Conservation (phyloP, 1,140 invertebrate genomes). For the Chymomyza costata region DNA sequence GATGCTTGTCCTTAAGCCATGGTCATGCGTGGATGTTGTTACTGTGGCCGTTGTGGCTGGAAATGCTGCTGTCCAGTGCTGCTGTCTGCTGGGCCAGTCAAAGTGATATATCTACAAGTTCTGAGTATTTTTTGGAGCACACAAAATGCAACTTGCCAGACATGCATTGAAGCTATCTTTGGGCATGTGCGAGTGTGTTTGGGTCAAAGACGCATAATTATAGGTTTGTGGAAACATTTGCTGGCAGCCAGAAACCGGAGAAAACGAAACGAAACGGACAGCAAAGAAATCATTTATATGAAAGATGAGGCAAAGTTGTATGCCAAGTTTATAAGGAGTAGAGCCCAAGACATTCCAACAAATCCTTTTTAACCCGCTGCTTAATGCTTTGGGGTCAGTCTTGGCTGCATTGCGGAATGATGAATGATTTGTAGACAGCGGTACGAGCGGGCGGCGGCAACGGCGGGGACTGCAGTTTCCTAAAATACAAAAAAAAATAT, state of each 20-base stretch:
- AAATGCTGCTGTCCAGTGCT: too few species aligned
- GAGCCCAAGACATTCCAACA: too few species aligned
- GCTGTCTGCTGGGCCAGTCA: too few species aligned
- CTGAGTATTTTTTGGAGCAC: conserved; percentile 48
- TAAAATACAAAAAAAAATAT: too few species aligned
- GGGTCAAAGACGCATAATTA: conserved; percentile 64
- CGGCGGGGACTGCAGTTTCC: background rate
- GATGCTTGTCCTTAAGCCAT: too few species aligned
- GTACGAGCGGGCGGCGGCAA: conserved; percentile 1
- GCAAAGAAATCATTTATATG: conserved; percentile 58
- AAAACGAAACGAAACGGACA: conserved; percentile 3
- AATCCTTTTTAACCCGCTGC: conserved; percentile 15
- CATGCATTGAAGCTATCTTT: too few species aligned
- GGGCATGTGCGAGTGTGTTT: too few species aligned
- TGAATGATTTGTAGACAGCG: conserved; percentile 66
- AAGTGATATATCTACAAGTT: conserved; percentile 36
- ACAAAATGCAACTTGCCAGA: conserved; percentile 1
- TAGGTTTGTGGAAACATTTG: conserved; percentile 36
- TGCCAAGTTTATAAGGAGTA: conserved; percentile 32
- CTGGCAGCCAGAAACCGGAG: background rate
- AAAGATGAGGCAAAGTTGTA: conserved; percentile 53
- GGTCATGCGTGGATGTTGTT: too few species aligned
- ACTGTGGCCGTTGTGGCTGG: too few species aligned
- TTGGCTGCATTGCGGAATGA: conserved; percentile 35
- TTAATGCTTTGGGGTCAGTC: conserved; percentile 41